Percentiles rank a stretch among this genome's conserved stretches.
These are phyloP conservation scores for Paragorgia papillata DNA, from an alignment of 92 coral and sea anemone species.

Conservation along the genomic window DNA sequence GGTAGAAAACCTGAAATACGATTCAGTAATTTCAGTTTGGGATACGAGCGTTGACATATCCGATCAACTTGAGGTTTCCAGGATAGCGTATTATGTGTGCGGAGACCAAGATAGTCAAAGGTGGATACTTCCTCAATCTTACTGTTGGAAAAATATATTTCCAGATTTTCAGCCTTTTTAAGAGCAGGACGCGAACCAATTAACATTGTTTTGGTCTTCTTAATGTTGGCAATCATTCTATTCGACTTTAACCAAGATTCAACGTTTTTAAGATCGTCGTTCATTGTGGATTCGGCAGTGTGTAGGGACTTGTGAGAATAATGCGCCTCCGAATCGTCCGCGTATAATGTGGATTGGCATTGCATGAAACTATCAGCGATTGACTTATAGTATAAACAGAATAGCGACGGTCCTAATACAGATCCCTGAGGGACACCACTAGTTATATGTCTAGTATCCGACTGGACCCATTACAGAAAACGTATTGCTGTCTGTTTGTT, in stretches of 20 bases:
- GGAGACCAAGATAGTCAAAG: constrained; percentile 6
- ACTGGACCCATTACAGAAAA: background rate
- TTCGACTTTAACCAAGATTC: background rate
- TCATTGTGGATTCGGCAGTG: background rate
- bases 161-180: background rate
- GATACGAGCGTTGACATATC: constrained; percentile 9
- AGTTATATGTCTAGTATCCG: too few species aligned
- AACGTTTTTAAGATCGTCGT: background rate
- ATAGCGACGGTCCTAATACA: constrained; percentile 3
- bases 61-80: constrained; percentile 8
- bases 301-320: background rate
- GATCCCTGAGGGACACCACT: constrained; percentile 10
- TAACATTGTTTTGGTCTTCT: background rate
- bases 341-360: background rate
- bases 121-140: constrained; percentile 6
- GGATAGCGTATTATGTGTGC: background rate
- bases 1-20: background rate
- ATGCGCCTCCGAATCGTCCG: constrained; percentile 14
- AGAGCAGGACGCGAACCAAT: background rate
- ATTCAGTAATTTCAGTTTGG: background rate
- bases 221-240: background rate
- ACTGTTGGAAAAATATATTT: too few species aligned
- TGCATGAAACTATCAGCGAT: background rate
- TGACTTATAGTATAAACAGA: background rate
- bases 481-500: constrained; percentile 2